phyloP scores from a whole-genome alignment of 1,140 invertebrate genomes.

The Hylaeus volcanicus region DNA sequence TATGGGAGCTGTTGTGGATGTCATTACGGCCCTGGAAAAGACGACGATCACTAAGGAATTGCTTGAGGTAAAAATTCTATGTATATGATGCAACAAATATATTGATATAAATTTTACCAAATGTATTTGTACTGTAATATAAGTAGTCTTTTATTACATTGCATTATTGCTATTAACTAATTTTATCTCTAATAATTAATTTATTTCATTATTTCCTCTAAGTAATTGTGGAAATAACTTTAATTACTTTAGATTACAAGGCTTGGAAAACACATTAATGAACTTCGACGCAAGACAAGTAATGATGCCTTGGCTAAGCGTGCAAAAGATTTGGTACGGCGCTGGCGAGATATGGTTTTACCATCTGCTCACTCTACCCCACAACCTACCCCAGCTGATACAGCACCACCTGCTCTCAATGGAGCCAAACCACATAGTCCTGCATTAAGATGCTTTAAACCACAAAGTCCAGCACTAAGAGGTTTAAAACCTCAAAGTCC shows the following conservation, averaged over 20 bases:
- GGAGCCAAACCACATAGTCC: slow-evolving; percentile 76
- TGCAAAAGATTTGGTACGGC: slow-evolving; percentile 93
- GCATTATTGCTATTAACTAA: not conserved
- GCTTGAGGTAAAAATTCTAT: slow-evolving; percentile 87
- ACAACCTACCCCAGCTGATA: slow-evolving; percentile 72
- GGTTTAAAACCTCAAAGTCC: slow-evolving; percentile 77
- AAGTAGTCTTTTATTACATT: not conserved
- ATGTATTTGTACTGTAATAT: not conserved
- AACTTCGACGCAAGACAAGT: slow-evolving; percentile 91
- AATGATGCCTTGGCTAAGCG: slow-evolving; percentile 91
- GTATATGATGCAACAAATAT: not conserved
- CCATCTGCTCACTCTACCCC: slow-evolving; percentile 80
- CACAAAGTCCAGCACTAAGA: slow-evolving; percentile 75
- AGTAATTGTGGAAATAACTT: not conserved
- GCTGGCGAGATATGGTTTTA: slow-evolving; percentile 92
- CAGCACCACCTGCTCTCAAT: slow-evolving; percentile 75
- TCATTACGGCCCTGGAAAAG: slow-evolving; percentile 95
- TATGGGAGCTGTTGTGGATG: slow-evolving; percentile 94
- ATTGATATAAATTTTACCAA: not conserved
- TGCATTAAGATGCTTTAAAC: slow-evolving; percentile 72
- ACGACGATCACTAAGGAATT: slow-evolving; percentile 96
- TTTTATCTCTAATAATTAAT: not conserved
- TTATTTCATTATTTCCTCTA: not conserved
- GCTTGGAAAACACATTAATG: slow-evolving; percentile 96
- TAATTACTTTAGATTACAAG: slow-evolving; percentile 85